Evolutionary conservation across 2,888 invertebrate genomes (phyloP), one percentile per base, ranked within the genome.

Genomic region (Melanostoma mellinum): DNA sequence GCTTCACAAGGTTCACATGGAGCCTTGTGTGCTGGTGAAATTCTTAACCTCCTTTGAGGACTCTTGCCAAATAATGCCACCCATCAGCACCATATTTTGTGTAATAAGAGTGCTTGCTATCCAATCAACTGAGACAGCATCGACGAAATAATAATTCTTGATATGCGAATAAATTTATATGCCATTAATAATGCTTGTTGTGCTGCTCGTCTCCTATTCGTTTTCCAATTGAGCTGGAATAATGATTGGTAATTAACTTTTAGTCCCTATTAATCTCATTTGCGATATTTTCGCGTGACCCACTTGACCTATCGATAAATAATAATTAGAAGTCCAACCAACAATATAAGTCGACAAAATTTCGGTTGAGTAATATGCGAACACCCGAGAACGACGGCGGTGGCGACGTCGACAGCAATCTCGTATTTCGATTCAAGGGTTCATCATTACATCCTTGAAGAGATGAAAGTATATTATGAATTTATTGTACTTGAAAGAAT

Each of bases 231-330:
- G 56, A 82, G 55, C 50, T 44, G 60, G 77, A 77, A 77, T 81
- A 82, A 82, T 69, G 67, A 68, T 56, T 46, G 50, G 82, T 82
- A 82, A 82, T 82, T 68, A 82, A 73, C 77, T 73, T 78, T 77
- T 68, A 68, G 67, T 76, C 53, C 60, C 48, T 42, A 76, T 60
- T 76, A 76, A 76, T 76, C 67, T 65, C 61, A 20, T 60, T 76
- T 42, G 50, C 60, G 48, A 48, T 52, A n/a, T 44, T 61, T 55
- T 56, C 63, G 61, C 50, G 61, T 53, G 44, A 20, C 68, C 65
- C 53, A 48, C 58, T 46, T 58, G 69, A 63, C 65, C 68, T 58
- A 69, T 82, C 82, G 53, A 82, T 82, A 82, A 82, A 82, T 82
- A 78, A 82, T 78, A 82, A 82, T 77, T 73, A 82, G 69, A 69